phyloP scores from a whole-genome alignment of 2,797 vertebrate species.

The Hippocampus kuda region DNA sequence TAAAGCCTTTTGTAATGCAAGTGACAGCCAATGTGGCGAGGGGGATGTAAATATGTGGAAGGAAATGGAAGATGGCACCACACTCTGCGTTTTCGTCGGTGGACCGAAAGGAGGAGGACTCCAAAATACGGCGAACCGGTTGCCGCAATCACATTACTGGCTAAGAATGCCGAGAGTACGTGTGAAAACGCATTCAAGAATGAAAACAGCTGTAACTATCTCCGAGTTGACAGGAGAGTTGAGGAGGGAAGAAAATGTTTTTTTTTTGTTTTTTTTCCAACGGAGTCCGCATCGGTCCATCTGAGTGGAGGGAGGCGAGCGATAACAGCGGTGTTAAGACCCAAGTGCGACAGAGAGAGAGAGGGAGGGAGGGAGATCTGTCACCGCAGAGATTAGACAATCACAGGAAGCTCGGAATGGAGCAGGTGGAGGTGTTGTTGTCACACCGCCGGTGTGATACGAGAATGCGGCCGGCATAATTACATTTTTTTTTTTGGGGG shows the following conservation, averaged over 20 bases:
- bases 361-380: conserved; percentile 49
- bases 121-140: conserved; percentile 11
- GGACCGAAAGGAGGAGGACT: conserved; percentile 24
- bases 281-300: conserved; percentile 43
- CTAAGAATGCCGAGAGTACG: conserved; percentile 31
- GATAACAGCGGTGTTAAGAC: conserved; percentile 65
- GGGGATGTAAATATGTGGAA: conserved; percentile 23
- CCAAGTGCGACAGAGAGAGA: conserved; percentile 25
- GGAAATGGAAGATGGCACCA: conserved; percentile 17
- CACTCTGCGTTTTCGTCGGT: conserved; percentile 8
- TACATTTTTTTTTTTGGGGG: conserved; percentile 34
- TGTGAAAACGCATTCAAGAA: conserved; percentile 45
- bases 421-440: conserved; percentile 29
- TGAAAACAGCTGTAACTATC: conserved; percentile 51
- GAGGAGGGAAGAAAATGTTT: conserved; percentile 16
- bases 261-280: conserved; percentile 17
- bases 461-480: conserved; percentile 65
- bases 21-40: conserved; percentile 10
- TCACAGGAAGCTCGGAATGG: conserved; percentile 45
- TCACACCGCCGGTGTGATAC: conserved; percentile 62
- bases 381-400: conserved; percentile 64
- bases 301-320: conserved; percentile 37
- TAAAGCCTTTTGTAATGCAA: conserved; percentile 31
- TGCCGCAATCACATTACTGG: conserved; percentile 32
- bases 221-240: conserved; percentile 45